Evolutionary conservation across 1,140 invertebrate species (phyloP), one percentile per base, ranked within the genome.

Genomic region (Schmidtea mediterranea): DNA sequence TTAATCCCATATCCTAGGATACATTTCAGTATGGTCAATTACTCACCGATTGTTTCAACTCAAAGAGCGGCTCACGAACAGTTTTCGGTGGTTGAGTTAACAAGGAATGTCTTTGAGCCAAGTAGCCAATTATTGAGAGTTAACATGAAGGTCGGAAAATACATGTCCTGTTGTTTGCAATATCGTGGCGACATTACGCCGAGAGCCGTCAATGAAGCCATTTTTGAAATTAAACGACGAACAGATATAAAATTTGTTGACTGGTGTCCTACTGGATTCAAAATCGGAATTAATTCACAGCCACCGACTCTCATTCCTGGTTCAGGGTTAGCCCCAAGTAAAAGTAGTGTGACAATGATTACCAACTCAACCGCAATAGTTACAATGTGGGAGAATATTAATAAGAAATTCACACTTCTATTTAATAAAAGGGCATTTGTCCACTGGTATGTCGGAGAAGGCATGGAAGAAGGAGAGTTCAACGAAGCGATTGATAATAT

Each of bases 231-330:
- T 61, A 80, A 80, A 59, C 79, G 74, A 0, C 52, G 47, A 36
- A 37, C 26, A 56, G 43, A 46, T 12, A 79, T 79, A 52, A 66
- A 79, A 58, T 80, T 80, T 58, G 77, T 80, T 0, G 77, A 80
- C 61, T 79, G 77, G 76, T 79, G 76, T 61, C 77, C 76, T 2
- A 79, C 77, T 52, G 77, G 77, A 3, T 80, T 80, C 64, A 80
- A 70, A 55, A 63, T 68, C 10, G 51, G 51, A 2, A 49, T 51
- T n/a, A n/a, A n/a, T n/a, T n/a, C n/a, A n/a, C n/a, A n/a, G n/a
- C n/a, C n/a, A n/a, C n/a, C 60, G 22, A 56, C 54, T n/a, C 52
- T 53, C 32, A 54, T 61, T 10, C 60, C 59, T 19, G 58, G 58
- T 32, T 56, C 58, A 3, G 58, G 60, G 46, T 48, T 60, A 23